A percentile compares a stretch with the other conserved stretches of the same genome.
Conservation (phyloP, 2,888 invertebrate species). For the Chelonus formosanus region DNA sequence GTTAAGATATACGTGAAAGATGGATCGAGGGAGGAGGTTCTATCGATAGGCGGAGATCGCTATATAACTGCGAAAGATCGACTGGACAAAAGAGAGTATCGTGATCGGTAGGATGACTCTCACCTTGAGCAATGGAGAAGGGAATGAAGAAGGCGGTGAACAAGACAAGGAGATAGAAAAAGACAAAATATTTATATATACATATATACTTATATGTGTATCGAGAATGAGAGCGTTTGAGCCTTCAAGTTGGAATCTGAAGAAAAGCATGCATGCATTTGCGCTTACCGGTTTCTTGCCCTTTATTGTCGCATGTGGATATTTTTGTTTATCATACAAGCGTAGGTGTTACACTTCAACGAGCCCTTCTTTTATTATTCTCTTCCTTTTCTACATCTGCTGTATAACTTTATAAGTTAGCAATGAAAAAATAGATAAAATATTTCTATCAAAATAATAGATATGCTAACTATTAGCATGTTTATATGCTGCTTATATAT, state of each 20-base stretch:
- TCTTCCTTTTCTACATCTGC: no score
- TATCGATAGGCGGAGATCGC: no score
- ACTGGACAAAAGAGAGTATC: no score
- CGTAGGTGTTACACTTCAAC: slow-evolving; percentile 11
- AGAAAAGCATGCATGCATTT: slow-evolving; percentile 7
- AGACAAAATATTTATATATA: not conserved
- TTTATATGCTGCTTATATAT: slow-evolving; percentile 1
- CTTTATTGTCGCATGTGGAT: slow-evolving; percentile 51
- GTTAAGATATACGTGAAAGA: no score
- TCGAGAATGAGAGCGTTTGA: slow-evolving; percentile 1
- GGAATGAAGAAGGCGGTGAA: not conserved
- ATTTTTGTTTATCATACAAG: slow-evolving; percentile 45
- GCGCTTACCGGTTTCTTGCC: slow-evolving; percentile 53
- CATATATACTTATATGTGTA: not conserved
- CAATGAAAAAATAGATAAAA: no score
- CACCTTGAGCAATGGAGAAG: not conserved
- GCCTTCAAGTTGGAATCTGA: slow-evolving; percentile 1
- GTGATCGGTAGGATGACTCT: not conserved
- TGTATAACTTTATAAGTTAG: no score
- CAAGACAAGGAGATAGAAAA: not conserved
- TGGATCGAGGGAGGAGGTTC: no score
- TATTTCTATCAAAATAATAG: not conserved
- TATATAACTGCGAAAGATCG: no score
- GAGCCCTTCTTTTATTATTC: not conserved
- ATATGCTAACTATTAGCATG: not conserved